Evolutionary conservation across 2,888 invertebrate species (phyloP).

Genomic region (Aproaerema taeniolella): DNA sequence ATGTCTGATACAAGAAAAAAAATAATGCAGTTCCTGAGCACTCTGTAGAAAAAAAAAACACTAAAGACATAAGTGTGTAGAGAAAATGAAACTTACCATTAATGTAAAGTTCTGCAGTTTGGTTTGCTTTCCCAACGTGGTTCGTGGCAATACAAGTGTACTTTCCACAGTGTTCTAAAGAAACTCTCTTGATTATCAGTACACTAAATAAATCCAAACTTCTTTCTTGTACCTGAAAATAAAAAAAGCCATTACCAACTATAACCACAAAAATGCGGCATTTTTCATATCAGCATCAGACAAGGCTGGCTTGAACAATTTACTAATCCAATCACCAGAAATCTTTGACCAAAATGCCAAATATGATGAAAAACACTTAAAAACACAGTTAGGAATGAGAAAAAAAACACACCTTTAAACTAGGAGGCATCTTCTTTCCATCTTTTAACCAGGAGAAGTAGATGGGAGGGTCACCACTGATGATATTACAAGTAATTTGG

Average conservation of each 20-base stretch:
- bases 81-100: conserved; percentile 80
- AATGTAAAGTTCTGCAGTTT: conserved; percentile 83
- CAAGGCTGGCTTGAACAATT: no score
- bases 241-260: no score
- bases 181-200: conserved; percentile 82
- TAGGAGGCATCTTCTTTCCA: conserved; percentile 79
- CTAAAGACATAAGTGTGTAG: no score
- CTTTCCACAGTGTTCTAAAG: conserved; percentile 82
- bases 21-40: no score
- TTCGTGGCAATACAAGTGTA: conserved; percentile 86
- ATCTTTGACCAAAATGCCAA: no score
- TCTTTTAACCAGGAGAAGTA: conserved; percentile 84
- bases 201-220: conserved; percentile 84
- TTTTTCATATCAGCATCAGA: no score
- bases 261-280: no score
- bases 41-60: no score
- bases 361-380: no score
- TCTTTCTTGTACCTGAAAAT: conserved; percentile 79
- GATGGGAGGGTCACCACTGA: conserved; percentile 83
- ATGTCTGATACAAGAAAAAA: no score
- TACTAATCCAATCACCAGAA: no score
- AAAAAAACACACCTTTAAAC: conserved; percentile 71
- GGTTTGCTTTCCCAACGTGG: conserved; percentile 83
- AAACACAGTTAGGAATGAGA: no score
- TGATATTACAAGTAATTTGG: conserved; percentile 89